phyloP scores from a whole-genome alignment of 2,113 vertebrate species.

The Paramormyrops kingsleyae region DNA sequence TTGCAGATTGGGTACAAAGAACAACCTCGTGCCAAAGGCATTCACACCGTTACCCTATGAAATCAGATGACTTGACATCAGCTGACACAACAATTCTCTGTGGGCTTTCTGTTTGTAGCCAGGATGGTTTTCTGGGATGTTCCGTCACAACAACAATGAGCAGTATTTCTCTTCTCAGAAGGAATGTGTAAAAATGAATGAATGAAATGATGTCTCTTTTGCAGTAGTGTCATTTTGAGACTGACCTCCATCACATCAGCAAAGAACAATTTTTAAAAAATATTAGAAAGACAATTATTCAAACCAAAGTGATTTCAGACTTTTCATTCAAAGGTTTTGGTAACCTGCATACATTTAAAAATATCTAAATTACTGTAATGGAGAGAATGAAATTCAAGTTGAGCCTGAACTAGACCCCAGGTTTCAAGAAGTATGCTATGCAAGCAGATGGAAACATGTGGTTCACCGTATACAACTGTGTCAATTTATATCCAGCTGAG shows the following conservation, averaged over 20 bases:
- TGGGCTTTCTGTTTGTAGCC: neutral
- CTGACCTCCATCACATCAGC: neutral
- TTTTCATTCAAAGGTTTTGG: neutral
- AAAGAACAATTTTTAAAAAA: neutral
- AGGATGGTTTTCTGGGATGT: neutral
- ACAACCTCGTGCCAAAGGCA: neutral
- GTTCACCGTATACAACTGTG: too few species aligned
- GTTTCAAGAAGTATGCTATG: neutral
- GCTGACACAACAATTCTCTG: neutral
- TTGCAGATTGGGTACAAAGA: neutral
- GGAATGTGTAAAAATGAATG: neutral
- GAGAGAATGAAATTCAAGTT: too few species aligned
- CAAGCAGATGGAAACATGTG: too few species aligned
- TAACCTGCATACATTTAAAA: neutral
- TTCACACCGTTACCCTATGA: neutral
- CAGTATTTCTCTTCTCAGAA: neutral
- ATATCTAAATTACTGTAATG: neutral
- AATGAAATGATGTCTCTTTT: neutral
- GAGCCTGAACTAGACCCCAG: neutral
- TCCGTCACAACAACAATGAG: neutral
- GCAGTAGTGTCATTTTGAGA: neutral
- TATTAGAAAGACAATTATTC: neutral
- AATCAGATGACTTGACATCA: neutral
- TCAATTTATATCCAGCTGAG: too few species aligned
- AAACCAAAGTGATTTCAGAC: neutral